phyloP scores from a whole-genome alignment of 2,888 invertebrate species.

The Plagiodera versicolora region DNA sequence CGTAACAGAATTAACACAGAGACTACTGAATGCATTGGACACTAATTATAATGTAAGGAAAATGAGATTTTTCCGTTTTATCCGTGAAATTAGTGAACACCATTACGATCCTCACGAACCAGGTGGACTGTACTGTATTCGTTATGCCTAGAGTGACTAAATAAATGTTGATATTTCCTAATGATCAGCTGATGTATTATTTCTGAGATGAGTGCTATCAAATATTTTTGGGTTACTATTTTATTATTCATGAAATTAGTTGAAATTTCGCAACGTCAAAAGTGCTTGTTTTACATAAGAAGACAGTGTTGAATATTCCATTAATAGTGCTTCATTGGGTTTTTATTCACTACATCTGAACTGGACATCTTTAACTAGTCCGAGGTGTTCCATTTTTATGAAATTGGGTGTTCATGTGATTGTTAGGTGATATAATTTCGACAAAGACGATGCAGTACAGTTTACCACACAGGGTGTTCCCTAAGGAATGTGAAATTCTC shows the following conservation, averaged over 20 bases:
- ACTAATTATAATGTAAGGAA: constrained; percentile 96
- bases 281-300: constrained; percentile 43
- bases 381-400: not conserved
- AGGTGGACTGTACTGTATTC: constrained; percentile 49
- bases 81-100: constrained; percentile 41
- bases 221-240: constrained; percentile 23
- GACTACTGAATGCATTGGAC: constrained; percentile 95
- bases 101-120: constrained; percentile 42
- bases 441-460: constrained; percentile 32
- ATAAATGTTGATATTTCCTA: constrained; percentile 35
- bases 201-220: constrained; percentile 25
- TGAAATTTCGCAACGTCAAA: constrained; percentile 44
- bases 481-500: constrained; percentile 18
- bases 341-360: not conserved
- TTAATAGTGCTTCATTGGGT: constrained; percentile 9
- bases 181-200: constrained; percentile 30
- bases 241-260: constrained; percentile 23
- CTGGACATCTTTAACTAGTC: not conserved
- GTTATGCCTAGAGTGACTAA: constrained; percentile 39
- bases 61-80: constrained; percentile 40
- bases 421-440: constrained; percentile 18
- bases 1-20: constrained; percentile 90
- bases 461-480: constrained; percentile 36
- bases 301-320: constrained; percentile 37
- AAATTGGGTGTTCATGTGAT: constrained; percentile 23